Evolutionary conservation across 2,888 invertebrate genomes (phyloP).

Genomic region (Strigamia crassipes): DNA sequence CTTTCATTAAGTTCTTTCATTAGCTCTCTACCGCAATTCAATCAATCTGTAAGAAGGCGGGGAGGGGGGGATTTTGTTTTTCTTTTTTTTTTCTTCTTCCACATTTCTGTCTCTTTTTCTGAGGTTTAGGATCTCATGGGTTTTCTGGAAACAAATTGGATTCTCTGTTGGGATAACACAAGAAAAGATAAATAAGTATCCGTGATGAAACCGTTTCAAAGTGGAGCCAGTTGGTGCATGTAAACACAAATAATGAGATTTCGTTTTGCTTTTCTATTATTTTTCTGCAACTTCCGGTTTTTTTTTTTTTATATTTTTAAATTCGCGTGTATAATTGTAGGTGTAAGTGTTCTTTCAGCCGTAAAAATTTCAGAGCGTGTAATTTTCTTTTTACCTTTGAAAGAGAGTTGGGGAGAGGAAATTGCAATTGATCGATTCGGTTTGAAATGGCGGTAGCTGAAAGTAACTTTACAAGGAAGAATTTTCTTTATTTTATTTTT

Average conservation of each 20-base stretch:
- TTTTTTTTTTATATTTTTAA: background rate
- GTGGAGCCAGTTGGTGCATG: slow-evolving; percentile 25
- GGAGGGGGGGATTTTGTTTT: slow-evolving; percentile 18
- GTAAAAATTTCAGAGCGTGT: slow-evolving; percentile 23
- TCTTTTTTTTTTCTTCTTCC: background rate
- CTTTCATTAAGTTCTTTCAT: slow-evolving; percentile 5
- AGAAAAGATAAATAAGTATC: slow-evolving; percentile 36
- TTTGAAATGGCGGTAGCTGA: slow-evolving; percentile 3
- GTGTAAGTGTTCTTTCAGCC: slow-evolving; percentile 38
- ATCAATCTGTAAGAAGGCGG: slow-evolving; percentile 28
- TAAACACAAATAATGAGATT: slow-evolving; percentile 18
- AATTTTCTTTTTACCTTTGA: slow-evolving; percentile 18
- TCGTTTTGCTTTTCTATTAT: background rate
- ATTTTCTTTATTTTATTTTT: background rate
- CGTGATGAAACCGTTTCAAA: slow-evolving; percentile 7
- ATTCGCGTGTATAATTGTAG: background rate
- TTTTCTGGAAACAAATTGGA: slow-evolving; percentile 29
- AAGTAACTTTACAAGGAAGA: slow-evolving; percentile 25
- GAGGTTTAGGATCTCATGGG: slow-evolving; percentile 32
- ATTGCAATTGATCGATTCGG: slow-evolving; percentile 36
- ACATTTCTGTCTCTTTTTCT: background rate
- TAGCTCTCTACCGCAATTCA: background rate
- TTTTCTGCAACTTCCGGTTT: background rate
- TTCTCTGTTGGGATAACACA: slow-evolving; percentile 21
- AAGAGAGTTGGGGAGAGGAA: slow-evolving; percentile 27